Conservation (phyloP, 2,113 vertebrate genomes). For the Pandion haliaetus region DNA sequence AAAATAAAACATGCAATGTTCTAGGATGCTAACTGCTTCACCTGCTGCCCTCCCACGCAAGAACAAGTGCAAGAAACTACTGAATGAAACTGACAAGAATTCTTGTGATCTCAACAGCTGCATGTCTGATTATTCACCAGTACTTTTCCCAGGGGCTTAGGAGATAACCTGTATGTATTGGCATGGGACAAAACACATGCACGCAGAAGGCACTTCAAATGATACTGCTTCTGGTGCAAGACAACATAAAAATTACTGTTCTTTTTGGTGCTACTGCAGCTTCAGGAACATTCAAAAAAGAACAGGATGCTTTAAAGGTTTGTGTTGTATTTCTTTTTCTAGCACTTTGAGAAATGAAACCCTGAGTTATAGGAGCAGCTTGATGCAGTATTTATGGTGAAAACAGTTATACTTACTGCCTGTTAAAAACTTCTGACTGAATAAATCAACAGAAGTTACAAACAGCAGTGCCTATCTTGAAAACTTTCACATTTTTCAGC, state of each 20-base stretch:
- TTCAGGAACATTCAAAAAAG: background rate
- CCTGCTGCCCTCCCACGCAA: background rate
- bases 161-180: background rate
- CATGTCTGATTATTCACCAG: background rate
- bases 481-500: background rate
- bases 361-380: background rate
- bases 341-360: background rate
- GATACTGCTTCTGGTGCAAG: background rate
- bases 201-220: background rate
- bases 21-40: background rate
- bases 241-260: background rate
- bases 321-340: background rate
- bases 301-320: background rate
- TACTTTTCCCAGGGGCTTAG: background rate
- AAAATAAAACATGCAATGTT: background rate
- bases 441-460: background rate
- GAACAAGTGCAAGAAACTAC: background rate
- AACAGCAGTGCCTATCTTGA: background rate
- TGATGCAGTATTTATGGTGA: background rate
- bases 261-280: background rate
- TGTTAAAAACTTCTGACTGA: background rate
- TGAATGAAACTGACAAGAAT: background rate
- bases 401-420: background rate
- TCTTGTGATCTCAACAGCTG: background rate
- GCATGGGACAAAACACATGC: background rate